Percentiles rank a stretch among this genome's conserved stretches.
Evolutionary conservation across 1,140 invertebrate genomes (phyloP).

Genomic region (Drosophila subpulchrella): DNA sequence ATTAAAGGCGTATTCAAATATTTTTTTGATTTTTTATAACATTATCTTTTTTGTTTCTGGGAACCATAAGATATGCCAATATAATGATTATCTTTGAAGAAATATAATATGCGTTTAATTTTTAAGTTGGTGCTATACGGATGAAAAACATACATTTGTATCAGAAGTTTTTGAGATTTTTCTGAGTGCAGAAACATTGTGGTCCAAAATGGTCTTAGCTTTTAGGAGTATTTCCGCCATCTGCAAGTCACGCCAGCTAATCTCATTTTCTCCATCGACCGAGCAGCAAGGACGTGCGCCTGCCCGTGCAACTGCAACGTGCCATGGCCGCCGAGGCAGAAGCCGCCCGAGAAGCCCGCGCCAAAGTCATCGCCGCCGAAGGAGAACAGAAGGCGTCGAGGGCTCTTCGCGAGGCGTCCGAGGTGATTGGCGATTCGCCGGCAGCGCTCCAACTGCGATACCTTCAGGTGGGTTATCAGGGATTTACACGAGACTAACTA

Average conservation of each 20-base stretch:
- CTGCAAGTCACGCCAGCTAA: conserved; percentile 39
- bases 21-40: too few species aligned
- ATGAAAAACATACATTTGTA: background rate
- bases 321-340: conserved; percentile 97
- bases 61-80: too few species aligned
- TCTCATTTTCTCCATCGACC: conserved; percentile 55
- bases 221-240: conserved; percentile 17
- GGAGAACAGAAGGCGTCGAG: conserved; percentile 96
- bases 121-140: too few species aligned
- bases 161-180: background rate
- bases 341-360: conserved; percentile 92
- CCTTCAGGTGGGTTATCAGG: conserved; percentile 72
- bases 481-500: conserved; percentile 3
- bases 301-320: conserved; percentile 94
- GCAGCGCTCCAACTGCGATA: conserved; percentile 91
- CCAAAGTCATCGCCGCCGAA: conserved; percentile 93
- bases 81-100: too few species aligned
- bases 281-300: conserved; percentile 94
- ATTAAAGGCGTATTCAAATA: too few species aligned
- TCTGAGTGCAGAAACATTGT: conserved; percentile 8
- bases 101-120: too few species aligned
- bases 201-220: conserved; percentile 6
- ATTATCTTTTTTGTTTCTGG: too few species aligned
- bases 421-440: conserved; percentile 96
- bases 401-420: conserved; percentile 95